phyloP scores from a whole-genome alignment of 2,113 vertebrate species.

The Nannospalax galili region DNA sequence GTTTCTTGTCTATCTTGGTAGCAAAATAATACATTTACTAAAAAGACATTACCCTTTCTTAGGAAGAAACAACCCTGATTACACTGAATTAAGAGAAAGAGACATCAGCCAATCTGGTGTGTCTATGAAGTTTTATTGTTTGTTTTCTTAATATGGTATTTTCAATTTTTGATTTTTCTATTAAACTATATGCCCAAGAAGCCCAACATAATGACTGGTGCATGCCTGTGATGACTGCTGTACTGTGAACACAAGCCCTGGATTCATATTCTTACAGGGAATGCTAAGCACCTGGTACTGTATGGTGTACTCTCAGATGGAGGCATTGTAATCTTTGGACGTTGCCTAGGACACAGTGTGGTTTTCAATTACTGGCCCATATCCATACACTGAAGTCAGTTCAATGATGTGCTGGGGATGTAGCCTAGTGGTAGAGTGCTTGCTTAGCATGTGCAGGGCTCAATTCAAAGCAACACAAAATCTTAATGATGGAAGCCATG shows the following conservation, averaged over 20 bases:
- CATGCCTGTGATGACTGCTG: neutral
- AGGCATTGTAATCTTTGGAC: neutral
- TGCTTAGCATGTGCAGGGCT: neutral
- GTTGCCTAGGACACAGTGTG: neutral
- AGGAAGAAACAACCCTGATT: neutral
- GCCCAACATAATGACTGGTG: neutral
- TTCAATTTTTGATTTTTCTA: constrained; percentile 19
- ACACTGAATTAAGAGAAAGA: neutral
- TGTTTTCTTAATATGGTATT: neutral
- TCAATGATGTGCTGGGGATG: neutral
- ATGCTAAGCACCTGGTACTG: neutral
- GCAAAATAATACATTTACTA: constrained; percentile 29
- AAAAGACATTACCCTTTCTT: constrained; percentile 1
- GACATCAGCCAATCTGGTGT: neutral
- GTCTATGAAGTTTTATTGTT: constrained; percentile 26
- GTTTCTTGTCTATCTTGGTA: neutral
- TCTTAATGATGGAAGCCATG: neutral
- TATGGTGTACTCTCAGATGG: neutral
- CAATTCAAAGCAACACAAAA: neutral
- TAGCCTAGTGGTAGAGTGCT: too few species aligned
- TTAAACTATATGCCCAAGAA: neutral
- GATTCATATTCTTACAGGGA: neutral
- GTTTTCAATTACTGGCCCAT: neutral
- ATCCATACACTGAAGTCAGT: neutral
- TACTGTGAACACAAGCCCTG: neutral